Conservation (phyloP, 2,113 vertebrate genomes). For the Sorex araneus region DNA sequence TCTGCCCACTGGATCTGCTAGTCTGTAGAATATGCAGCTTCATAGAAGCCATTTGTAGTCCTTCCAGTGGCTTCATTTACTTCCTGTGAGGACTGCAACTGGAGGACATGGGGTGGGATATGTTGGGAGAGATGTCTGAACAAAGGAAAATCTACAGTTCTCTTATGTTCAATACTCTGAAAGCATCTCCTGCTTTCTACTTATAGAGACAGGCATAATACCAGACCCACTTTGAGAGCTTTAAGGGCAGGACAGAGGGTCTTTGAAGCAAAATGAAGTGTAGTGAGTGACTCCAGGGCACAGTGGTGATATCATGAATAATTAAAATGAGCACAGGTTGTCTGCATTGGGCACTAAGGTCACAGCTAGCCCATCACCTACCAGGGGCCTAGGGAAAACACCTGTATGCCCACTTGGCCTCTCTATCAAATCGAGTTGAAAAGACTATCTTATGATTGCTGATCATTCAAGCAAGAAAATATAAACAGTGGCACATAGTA, state of each 20-base stretch:
- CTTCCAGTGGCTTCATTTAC: neutral
- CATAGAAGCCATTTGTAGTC: accelerated
- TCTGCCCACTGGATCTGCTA: too few relatives aligned
- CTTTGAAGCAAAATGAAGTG: too few relatives aligned
- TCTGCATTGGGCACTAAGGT: too few relatives aligned
- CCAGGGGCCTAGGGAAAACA: too few relatives aligned
- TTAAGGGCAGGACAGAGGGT: neutral
- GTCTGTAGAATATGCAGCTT: neutral
- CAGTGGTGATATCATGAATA: too few relatives aligned
- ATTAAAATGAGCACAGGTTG: too few relatives aligned
- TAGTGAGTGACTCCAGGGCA: accelerated
- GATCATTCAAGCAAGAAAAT: too few relatives aligned
- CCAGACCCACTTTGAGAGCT: neutral
- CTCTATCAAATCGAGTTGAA: too few relatives aligned
- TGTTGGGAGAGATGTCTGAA: neutral
- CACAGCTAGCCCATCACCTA: too few relatives aligned
- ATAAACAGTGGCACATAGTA: too few relatives aligned
- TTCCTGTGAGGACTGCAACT: neutral
- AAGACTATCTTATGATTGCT: too few relatives aligned
- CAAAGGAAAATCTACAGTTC: neutral
- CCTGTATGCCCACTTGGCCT: too few relatives aligned
- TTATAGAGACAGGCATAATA: neutral
- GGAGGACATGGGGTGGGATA: neutral
- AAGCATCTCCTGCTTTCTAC: neutral
- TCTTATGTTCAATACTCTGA: neutral